phyloP scores from a whole-genome alignment of 2,888 invertebrate genomes.

The Chorisops tibialis region DNA sequence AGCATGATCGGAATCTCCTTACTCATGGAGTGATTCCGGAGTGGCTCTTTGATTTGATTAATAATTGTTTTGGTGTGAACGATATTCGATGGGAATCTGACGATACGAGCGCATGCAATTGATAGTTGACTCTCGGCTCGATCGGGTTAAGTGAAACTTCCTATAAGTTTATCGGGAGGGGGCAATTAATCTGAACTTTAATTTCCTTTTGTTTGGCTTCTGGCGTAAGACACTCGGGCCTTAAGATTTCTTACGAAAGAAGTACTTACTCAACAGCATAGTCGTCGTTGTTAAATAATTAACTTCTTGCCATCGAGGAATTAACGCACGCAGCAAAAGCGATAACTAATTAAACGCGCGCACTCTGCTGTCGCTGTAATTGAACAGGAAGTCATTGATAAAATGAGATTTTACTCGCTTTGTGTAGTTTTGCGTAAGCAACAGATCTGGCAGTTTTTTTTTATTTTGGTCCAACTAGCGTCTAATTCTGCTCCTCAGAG shows the following conservation, averaged over 20 bases:
- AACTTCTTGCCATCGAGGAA: constrained; percentile 8
- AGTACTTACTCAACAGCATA: neutral
- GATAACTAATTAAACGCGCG: constrained; percentile 5
- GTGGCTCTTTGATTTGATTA: too few species aligned
- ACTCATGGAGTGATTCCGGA: too few species aligned
- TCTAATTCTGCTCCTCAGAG: neutral
- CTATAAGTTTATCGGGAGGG: constrained; percentile 3
- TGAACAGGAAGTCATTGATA: constrained; percentile 27
- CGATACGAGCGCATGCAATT: constrained; percentile 10
- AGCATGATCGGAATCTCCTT: too few species aligned
- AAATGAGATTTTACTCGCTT: constrained; percentile 13
- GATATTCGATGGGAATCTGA: too few species aligned
- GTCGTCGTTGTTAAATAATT: constrained; percentile 18
- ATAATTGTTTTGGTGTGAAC: too few species aligned
- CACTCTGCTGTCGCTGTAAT: constrained; percentile 8
- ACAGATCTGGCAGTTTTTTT: neutral
- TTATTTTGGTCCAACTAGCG: neutral
- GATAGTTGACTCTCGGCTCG: constrained; percentile 14
- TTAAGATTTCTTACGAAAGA: constrained; percentile 23
- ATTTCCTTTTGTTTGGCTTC: constrained; percentile 27
- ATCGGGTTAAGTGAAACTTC: constrained; percentile 22
- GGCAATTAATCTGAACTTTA: constrained; percentile 33
- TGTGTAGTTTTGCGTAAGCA: constrained; percentile 1
- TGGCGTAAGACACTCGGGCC: constrained; percentile 5
- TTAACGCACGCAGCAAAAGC: constrained; percentile 12